Evolutionary conservation across 2,797 vertebrate genomes (phyloP), one percentile per base, ranked within the genome.

Genomic region (Gallinago stenura): DNA sequence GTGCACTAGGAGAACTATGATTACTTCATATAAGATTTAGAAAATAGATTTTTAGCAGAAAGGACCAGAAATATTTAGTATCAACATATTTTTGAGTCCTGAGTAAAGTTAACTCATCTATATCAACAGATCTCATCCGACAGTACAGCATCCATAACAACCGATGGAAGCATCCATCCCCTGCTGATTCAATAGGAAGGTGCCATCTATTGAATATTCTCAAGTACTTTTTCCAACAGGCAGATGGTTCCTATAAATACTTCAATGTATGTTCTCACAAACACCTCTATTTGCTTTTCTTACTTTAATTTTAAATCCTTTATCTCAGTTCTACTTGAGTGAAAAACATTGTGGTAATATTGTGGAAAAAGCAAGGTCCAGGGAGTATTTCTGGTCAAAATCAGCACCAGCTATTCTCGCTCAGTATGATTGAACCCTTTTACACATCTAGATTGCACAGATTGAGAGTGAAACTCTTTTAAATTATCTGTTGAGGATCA

Each of bases 111-210:
- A 84, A 43, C 28, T 94, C 8, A 13, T 18, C 19, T 50, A 0
- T 48, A 31, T 70, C 25, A 65, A 37, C 8, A 57, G 25, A 57
- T 50, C 28, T 88, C 6, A 7, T 83, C 69, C 66, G 61, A 21
- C 12, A 35, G 13, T 69, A 3, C 22, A 35, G 7, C 0, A 0
- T 76, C 25, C 10, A 1, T 69, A 62, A 19, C 35, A 72, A n/a
- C 33, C 39, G 16, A 4, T 64, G 46, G 46, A 78, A 53, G 12
- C 5, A 1, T 65, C 31, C 30, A 2, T 76, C 8, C 1, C 14
- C 10, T 80, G 15, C 28, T 76, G 43, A 73, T 84, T 70, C 35
- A 16, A 16, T 39, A 65, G 21, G 12, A 62, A 89, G 26, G 17
- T 86, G n/a, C n/a, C 4, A 2, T 69, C 33, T 81, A 3, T 45